Conservation (phyloP, 2,888 invertebrate genomes). For the Ornithoptera alexandrae region DNA sequence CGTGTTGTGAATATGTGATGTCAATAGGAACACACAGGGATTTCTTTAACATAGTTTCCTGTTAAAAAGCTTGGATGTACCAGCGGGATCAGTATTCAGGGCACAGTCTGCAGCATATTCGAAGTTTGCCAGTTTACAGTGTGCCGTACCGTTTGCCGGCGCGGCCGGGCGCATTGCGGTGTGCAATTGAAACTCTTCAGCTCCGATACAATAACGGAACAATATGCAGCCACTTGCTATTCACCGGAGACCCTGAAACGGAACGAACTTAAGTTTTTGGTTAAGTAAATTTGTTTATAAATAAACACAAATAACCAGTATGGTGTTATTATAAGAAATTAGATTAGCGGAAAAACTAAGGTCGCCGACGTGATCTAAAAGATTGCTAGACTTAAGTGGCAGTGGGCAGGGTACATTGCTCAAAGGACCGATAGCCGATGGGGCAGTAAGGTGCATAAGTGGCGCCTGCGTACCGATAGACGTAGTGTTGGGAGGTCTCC, state of each 20-base stretch:
- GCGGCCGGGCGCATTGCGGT: constrained; percentile 57
- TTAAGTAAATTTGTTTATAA: neutral
- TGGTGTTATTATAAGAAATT: too few relatives aligned
- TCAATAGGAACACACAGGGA: neutral
- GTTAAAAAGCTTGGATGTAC: neutral
- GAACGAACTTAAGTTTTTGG: constrained; percentile 8
- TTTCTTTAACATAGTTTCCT: neutral
- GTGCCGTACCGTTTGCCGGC: constrained; percentile 16
- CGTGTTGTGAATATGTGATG: neutral
- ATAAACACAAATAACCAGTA: neutral
- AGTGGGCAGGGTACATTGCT: too few relatives aligned
- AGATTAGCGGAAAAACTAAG: too few relatives aligned
- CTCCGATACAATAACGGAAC: constrained; percentile 16
- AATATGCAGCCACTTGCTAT: constrained; percentile 17
- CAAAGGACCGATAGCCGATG: too few relatives aligned
- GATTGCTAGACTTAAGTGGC: too few relatives aligned
- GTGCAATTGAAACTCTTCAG: constrained; percentile 48
- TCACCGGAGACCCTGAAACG: constrained; percentile 2
- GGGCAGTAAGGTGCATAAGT: too few relatives aligned
- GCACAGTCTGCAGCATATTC: constrained; percentile 16
- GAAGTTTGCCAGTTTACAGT: constrained; percentile 26
- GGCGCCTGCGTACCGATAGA: too few relatives aligned
- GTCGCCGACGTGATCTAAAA: too few relatives aligned
- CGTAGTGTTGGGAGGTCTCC: too few relatives aligned
- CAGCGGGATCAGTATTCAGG: constrained; percentile 15